Base-by-base conservation (phyloP, 2,797 vertebrate species). In the Anas georgica region DNA sequence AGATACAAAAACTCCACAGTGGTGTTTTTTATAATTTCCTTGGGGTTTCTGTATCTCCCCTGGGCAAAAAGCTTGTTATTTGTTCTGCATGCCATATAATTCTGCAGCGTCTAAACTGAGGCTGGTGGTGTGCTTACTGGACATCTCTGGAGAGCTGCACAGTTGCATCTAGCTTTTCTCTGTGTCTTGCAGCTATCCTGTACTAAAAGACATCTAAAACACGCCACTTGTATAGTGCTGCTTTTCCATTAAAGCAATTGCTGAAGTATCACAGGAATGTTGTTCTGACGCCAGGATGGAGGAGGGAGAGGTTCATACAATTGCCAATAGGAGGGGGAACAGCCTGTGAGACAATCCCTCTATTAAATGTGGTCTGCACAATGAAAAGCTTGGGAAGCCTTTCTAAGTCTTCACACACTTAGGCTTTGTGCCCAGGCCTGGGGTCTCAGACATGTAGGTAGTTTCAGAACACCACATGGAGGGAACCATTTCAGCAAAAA, bases 261-360 rank as follows among this genome's bases (percentile, higher is more conserved):
- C 91, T 93, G 75, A 90, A 92, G 80, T 93, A 95, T 96, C 90
- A 41, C 74, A 94, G 60, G 96, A 96, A 97, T 96, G 91, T 80
- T 82, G 56, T 37, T 80, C 67, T 60, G 45, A 82, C 88, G 94
- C 93, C 90, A 96, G 81, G 64, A 88, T 31, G 59, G 46, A 87
- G 92, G 74, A 94, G 69, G 60, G 69, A 91, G 68, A 84, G 77
- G 29, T 88, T 92, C 17, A 1, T 73, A 10, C 67, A 72, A 58
- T 90, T 94, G 78, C 88, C 90, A 95, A 67, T 86, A 87, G 78
- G 62, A 94, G 62, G 37, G 75, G 64, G 84, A 79, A 82, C 31
- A 62, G 90, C 55, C 81, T 64, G 75, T 35, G 75, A 93, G 64
- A 91, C 88, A 94, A 69, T 93, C 86, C 41, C 54, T 58, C 91